Base-by-base conservation (phyloP, 2,888 invertebrate species). In the Dione juno region DNA sequence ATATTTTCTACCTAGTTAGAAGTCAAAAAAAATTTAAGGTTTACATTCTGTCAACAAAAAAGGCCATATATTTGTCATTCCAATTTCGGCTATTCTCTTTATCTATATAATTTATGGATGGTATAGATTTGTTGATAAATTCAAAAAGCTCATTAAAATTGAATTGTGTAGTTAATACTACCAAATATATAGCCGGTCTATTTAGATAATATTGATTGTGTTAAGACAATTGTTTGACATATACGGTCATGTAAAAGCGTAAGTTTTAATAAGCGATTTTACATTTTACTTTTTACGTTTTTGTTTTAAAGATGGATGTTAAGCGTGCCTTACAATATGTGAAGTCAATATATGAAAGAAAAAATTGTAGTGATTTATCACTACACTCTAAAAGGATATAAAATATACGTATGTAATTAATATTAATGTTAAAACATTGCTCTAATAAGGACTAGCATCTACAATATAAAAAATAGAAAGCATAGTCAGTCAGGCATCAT, bases 21-120 rank as follows among this genome's bases (percentile, higher is more conserved):
- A 1, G n/a, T 13, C 3, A n/a, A 54, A 54, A 54, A 54, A 54
- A 54, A 14, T 2, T 28, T 13, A 8, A n/a, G 35, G 53, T 54
- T 35, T 28, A 35, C n/a, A 54, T 54, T 11, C 19, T 50, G 11
- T 19, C 19, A 50, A 19, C 16, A 16, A 50, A 50, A 50, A 50
- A 21, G 11, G 0, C 10, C 10, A 16, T 45, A 45, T 43, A 65
- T 69, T 45, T 48, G 40, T 67, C 16, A 11, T 45, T 19, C 19
- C 48, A 50, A 21, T 45, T 43, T 54, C 43, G 40, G n/a, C 35
- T 58, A 13, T 16, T 71, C 28, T 65, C 52, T 57, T 63, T 58
- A 48, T 52, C 11, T 61, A 50, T 54, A 57, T 66, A 73, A 71
- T 67, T 71, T 61, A 67, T 67, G 52, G 41, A n/a, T 11, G 35